Percentiles rank a stretch among this genome's conserved stretches.
Conservation (phyloP, 1,140 invertebrate genomes). For the Argopecten irradians region DNA sequence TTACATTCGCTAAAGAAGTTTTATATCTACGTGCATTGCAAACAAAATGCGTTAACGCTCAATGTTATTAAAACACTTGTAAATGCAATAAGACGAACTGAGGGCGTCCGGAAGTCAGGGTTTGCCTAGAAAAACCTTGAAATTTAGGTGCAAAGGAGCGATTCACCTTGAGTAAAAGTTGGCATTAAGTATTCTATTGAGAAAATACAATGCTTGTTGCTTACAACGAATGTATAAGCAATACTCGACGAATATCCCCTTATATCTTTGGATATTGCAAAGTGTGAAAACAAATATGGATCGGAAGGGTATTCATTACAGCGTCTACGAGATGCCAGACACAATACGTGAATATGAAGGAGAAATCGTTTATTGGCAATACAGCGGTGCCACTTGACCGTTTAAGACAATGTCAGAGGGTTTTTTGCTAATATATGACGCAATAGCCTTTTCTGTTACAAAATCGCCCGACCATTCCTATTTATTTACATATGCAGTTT, state of each 20-base stretch:
- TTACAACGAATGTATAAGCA: background rate
- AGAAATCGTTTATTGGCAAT: background rate
- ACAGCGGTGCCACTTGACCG: background rate
- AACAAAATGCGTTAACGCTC: too few relatives aligned
- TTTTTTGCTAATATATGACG: background rate
- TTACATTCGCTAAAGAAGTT: too few relatives aligned
- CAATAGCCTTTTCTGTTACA: background rate
- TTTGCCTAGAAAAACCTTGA: too few relatives aligned
- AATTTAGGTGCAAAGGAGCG: too few relatives aligned
- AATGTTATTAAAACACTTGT: too few relatives aligned
- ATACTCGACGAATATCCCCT: background rate
- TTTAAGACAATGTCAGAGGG: background rate
- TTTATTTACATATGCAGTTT: background rate
- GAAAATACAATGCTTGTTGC: too few relatives aligned
- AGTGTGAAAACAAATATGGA: background rate
- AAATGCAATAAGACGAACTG: too few relatives aligned
- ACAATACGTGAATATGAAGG: background rate
- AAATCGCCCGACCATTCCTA: background rate
- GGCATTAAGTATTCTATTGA: too few relatives aligned
- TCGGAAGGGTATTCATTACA: background rate
- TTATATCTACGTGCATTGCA: too few relatives aligned
- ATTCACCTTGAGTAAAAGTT: too few relatives aligned
- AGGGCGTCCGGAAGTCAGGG: too few relatives aligned
- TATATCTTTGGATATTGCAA: background rate
- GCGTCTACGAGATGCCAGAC: background rate